Percentiles rank a stretch among this genome's conserved stretches.
These are phyloP conservation scores for Protonibea diacanthus DNA, from an alignment of 2,797 vertebrate species.

Conservation along the genomic window DNA sequence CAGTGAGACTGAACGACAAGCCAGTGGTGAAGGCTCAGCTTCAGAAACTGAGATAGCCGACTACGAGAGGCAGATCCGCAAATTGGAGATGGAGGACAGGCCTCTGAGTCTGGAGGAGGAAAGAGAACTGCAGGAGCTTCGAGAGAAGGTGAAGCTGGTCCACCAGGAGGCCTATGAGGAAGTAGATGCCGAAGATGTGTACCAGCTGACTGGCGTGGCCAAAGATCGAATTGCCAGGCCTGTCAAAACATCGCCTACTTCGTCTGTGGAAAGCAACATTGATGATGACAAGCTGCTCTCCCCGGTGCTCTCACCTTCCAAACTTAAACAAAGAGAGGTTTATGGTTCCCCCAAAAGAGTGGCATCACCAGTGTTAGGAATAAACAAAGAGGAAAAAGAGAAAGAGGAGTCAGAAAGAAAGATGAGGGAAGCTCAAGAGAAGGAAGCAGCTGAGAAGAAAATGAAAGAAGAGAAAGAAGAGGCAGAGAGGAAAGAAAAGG, in stretches of 20 bases:
- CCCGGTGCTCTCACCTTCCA: constrained; percentile 82
- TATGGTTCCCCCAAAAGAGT: constrained; percentile 81
- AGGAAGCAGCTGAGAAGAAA: constrained; percentile 63
- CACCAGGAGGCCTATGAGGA: constrained; percentile 96
- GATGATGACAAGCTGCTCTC: constrained; percentile 85
- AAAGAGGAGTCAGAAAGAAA: constrained; percentile 63
- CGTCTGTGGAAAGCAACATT: constrained; percentile 86
- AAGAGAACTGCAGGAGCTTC: constrained; percentile 89
- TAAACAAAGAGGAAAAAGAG: constrained; percentile 68
- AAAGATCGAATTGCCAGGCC: constrained; percentile 86
- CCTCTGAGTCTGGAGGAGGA: constrained; percentile 88
- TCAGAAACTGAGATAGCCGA: constrained; percentile 83
- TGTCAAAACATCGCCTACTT: constrained; percentile 83
- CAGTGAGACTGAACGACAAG: constrained; percentile 74
- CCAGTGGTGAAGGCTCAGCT: constrained; percentile 80
- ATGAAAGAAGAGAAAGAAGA: constrained; percentile 55
- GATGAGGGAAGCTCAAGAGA: constrained; percentile 69
- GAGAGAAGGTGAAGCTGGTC: constrained; percentile 96
- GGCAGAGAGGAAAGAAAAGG: constrained; percentile 44
- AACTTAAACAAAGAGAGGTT: constrained; percentile 77
- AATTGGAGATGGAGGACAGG: constrained; percentile 87
- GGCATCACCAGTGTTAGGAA: constrained; percentile 64
- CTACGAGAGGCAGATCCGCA: constrained; percentile 88
- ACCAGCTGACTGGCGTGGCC: constrained; percentile 89
- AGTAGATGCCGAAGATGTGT: constrained; percentile 97